A percentile compares a stretch with the other conserved stretches of the same genome.
phyloP scores from a whole-genome alignment of 2,113 vertebrate species.

The Phodopus roborovskii region DNA sequence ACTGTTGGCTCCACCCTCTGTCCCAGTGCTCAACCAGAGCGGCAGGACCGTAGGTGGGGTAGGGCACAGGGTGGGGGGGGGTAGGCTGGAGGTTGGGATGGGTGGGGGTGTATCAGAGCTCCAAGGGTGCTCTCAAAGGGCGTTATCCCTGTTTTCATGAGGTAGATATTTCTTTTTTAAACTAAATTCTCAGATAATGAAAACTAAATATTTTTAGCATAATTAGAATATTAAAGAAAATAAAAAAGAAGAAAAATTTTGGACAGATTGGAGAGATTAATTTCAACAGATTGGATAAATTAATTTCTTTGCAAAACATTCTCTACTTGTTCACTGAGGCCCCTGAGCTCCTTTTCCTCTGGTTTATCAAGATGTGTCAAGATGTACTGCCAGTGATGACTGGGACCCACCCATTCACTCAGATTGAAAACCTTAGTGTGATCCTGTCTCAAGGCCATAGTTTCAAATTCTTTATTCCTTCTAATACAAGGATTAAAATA shows the following conservation, averaged over 20 bases:
- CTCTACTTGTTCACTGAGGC: background rate
- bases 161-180: background rate
- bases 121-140: no score
- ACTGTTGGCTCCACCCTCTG: no score
- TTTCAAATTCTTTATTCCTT: slow-evolving; percentile 5
- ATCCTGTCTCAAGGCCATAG: background rate
- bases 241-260: background rate
- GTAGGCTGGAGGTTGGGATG: no score
- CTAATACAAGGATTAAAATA: background rate
- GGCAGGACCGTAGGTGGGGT: no score
- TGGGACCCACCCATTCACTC: background rate
- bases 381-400: background rate
- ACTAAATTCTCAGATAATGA: background rate
- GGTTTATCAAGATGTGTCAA: background rate
- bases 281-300: background rate
- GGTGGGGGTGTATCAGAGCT: no score
- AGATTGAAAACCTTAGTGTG: background rate
- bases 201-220: background rate
- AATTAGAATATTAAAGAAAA: background rate
- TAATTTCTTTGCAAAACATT: background rate
- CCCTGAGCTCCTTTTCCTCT: background rate
- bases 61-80: no score
- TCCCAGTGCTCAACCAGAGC: no score
- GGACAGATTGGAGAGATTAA: background rate
- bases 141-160: background rate